Evolutionary conservation across 1,140 invertebrate genomes (phyloP).

Genomic region (Eubasilissa regina): DNA sequence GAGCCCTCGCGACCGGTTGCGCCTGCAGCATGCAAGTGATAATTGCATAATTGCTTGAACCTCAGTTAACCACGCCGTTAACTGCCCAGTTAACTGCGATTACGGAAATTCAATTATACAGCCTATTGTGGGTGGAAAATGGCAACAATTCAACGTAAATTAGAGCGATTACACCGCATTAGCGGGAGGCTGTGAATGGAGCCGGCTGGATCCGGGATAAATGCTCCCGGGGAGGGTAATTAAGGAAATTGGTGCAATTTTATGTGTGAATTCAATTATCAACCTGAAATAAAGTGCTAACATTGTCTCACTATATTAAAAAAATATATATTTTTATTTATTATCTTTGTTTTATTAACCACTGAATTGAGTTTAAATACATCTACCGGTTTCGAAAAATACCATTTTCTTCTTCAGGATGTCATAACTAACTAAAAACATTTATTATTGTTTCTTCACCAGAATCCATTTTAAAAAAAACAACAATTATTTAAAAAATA

Average conservation of each 20-base stretch:
- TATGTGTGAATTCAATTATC: slow-evolving; percentile 25
- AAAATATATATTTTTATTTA: too few species aligned
- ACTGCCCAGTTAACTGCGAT: slow-evolving; percentile 40
- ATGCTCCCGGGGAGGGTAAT: slow-evolving; percentile 2
- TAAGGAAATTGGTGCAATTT: slow-evolving; percentile 22
- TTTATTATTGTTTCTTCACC: too few species aligned
- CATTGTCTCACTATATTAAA: too few species aligned
- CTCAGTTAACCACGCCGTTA: slow-evolving; percentile 41
- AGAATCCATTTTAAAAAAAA: too few species aligned
- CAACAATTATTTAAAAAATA: too few species aligned
- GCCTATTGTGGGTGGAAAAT: slow-evolving; percentile 50
- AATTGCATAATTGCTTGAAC: slow-evolving; percentile 53
- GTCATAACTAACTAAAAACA: too few species aligned
- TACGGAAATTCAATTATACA: slow-evolving; percentile 59
- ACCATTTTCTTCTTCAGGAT: too few species aligned
- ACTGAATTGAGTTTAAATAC: too few species aligned
- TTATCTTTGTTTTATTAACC: too few species aligned
- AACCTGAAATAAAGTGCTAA: too few species aligned
- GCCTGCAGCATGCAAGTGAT: slow-evolving; percentile 54
- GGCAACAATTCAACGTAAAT: slow-evolving; percentile 39
- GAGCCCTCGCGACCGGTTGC: not conserved
- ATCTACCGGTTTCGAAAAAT: too few species aligned
- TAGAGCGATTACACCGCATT: slow-evolving; percentile 39
- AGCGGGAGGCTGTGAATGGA: not conserved
- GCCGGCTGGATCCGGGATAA: not conserved